Conservation (phyloP, 2,888 invertebrate species). For the Drepana falcataria region DNA sequence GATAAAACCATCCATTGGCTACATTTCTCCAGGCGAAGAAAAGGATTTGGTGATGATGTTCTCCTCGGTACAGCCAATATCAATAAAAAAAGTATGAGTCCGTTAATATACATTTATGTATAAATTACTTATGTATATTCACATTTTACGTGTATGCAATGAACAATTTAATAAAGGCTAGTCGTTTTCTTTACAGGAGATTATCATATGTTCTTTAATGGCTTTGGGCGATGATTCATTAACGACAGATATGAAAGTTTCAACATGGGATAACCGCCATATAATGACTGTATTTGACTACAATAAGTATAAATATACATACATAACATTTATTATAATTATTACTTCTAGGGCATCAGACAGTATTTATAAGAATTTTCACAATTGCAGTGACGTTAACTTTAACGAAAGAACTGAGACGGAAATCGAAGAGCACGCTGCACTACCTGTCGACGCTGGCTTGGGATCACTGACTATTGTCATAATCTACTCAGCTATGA, state of each 20-base stretch:
- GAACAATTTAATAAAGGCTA: no score
- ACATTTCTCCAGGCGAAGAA: conserved; percentile 69
- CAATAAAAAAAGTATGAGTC: conserved; percentile 42
- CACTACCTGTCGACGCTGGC: conserved; percentile 26
- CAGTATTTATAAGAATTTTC: neutral
- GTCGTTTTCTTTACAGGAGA: conserved; percentile 34
- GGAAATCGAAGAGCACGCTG: conserved; percentile 42
- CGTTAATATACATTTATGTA: no score
- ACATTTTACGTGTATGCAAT: no score
- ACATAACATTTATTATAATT: no score
- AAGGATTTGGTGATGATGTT: conserved; percentile 68
- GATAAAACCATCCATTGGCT: conserved; percentile 61
- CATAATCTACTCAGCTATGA: conserved; percentile 68
- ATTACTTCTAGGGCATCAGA: no score
- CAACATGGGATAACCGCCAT: conserved; percentile 68
- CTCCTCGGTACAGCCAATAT: conserved; percentile 45
- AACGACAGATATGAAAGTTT: conserved; percentile 48
- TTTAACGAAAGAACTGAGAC: conserved; percentile 51
- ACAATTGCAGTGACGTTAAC: conserved; percentile 35
- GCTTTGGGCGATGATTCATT: conserved; percentile 54
- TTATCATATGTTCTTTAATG: conserved; percentile 40
- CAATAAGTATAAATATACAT: conserved; percentile 32
- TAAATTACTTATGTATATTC: no score
- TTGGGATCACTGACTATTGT: conserved; percentile 52
- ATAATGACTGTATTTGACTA: conserved; percentile 57